Percentiles rank a stretch among this genome's conserved stretches.
Evolutionary conservation across 2,888 invertebrate species (phyloP).

Genomic region (Volucella inanis): DNA sequence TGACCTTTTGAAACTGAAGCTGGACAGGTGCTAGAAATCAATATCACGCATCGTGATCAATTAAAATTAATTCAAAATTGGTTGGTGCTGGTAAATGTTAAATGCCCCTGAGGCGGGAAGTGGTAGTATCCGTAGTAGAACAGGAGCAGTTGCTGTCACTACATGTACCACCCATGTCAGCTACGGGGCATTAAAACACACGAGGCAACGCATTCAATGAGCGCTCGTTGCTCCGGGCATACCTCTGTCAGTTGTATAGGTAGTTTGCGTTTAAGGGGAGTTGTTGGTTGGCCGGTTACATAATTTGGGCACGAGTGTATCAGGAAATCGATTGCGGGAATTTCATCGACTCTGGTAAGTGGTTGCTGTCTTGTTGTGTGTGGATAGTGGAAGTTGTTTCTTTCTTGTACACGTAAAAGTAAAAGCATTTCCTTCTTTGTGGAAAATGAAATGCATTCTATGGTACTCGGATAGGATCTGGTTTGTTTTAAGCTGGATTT

Average conservation of each 20-base stretch:
- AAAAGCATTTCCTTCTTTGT: conserved; percentile 27
- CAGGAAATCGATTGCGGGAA: conserved; percentile 52
- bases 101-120: conserved; percentile 6
- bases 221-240: neutral
- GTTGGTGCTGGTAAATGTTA: neutral
- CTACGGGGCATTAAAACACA: conserved; percentile 44
- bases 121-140: conserved; percentile 25
- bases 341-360: conserved; percentile 17
- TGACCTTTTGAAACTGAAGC: conserved; percentile 47
- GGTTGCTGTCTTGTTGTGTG: neutral
- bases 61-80: conserved; percentile 50
- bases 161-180: conserved; percentile 59
- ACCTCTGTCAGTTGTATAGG: neutral
- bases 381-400: neutral
- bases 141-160: conserved; percentile 58
- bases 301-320: conserved; percentile 53
- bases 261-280: conserved; percentile 13
- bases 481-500: neutral
- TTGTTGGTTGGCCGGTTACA: conserved; percentile 32
- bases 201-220: conserved; percentile 39
- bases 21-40: conserved; percentile 58
- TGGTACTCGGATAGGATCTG: no score
- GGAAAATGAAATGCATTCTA: neutral
- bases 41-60: conserved; percentile 73
- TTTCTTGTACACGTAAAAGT: conserved; percentile 22